Conservation (phyloP, 2,113 vertebrate species). For the Macrotus californicus region DNA sequence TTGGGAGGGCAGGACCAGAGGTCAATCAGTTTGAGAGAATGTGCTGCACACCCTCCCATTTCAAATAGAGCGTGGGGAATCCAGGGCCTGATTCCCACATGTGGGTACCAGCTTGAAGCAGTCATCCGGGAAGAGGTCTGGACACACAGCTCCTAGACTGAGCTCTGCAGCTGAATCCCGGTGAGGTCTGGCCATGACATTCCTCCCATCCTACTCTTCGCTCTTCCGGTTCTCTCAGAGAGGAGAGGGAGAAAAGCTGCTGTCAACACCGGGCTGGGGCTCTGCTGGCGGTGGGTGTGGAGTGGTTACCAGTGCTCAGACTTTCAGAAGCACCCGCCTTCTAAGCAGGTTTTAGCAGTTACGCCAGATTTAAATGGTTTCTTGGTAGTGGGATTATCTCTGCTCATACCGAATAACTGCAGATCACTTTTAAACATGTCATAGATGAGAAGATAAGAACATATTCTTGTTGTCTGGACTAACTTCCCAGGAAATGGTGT, state of each 20-base stretch:
- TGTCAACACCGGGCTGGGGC: background rate
- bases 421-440: background rate
- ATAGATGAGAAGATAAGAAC: background rate
- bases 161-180: background rate
- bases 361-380: background rate
- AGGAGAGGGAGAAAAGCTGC: background rate
- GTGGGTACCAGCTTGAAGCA: background rate
- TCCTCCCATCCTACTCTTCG: background rate
- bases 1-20: background rate
- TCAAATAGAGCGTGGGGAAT: background rate
- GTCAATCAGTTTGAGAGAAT: background rate
- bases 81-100: background rate
- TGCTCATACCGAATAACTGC: background rate
- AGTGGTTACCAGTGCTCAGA: background rate
- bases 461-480: background rate
- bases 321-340: background rate
- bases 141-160: background rate
- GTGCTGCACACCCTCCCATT: rapidly evolving
- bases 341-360: background rate
- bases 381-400: background rate
- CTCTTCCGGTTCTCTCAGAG: background rate
- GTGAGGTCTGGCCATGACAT: background rate
- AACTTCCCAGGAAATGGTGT: background rate
- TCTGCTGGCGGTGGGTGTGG: background rate
- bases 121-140: background rate